Evolutionary conservation across 2,888 invertebrate species (phyloP).

Genomic region (Xylocampa areola): DNA sequence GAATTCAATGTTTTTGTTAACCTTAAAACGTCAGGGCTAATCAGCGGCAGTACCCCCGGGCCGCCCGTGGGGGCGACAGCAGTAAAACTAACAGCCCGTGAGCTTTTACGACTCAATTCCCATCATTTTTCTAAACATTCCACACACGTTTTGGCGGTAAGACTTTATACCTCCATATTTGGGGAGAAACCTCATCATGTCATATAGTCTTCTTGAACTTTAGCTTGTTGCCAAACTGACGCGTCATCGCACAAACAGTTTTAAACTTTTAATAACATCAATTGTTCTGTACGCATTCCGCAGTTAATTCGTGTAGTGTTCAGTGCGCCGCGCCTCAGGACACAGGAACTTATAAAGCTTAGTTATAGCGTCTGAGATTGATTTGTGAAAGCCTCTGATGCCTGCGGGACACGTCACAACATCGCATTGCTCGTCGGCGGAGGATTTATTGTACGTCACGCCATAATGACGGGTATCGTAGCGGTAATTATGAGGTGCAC

Average conservation of each 20-base stretch:
- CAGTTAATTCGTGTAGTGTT: neutral
- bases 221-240: slow-evolving; percentile 1
- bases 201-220: slow-evolving; percentile 7
- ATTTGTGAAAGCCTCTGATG: slow-evolving; percentile 51
- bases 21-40: no score
- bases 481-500: slow-evolving; percentile 28
- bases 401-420: slow-evolving; percentile 39
- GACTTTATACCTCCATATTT: slow-evolving; percentile 23
- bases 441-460: slow-evolving; percentile 27
- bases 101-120: slow-evolving; percentile 10
- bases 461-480: slow-evolving; percentile 33
- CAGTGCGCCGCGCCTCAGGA: slow-evolving; percentile 12
- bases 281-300: neutral
- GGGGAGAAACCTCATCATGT: slow-evolving; percentile 18
- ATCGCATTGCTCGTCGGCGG: slow-evolving; percentile 15
- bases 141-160: slow-evolving; percentile 27
- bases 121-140: slow-evolving; percentile 14
- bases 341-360: slow-evolving; percentile 31
- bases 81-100: neutral
- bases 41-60: no score
- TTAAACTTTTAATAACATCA: neutral
- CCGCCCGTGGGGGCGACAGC: no score
- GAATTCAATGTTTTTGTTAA: no score
- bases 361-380: slow-evolving; percentile 32
- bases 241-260: neutral